Evolutionary conservation across 2,888 invertebrate genomes (phyloP).

Genomic region (Andrena bucephala): DNA sequence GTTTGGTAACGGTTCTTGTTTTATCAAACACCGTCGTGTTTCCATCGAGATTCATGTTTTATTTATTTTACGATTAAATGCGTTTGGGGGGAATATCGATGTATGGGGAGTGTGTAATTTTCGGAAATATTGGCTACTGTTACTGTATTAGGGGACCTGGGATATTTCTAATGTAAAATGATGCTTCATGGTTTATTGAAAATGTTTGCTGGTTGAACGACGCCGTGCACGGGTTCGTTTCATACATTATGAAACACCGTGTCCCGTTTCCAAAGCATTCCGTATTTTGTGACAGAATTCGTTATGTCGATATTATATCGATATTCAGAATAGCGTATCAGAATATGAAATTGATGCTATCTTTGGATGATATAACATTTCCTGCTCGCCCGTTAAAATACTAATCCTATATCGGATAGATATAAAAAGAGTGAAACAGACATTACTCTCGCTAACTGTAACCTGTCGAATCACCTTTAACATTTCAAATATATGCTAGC

Average conservation of each 20-base stretch:
- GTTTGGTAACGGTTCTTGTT: neutral
- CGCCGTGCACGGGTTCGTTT: neutral
- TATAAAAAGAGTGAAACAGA: neutral
- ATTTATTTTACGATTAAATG: slow-evolving; percentile 30
- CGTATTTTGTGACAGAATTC: slow-evolving; percentile 8
- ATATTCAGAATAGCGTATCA: slow-evolving; percentile 1
- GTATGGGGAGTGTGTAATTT: neutral
- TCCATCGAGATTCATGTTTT: slow-evolving; percentile 19
- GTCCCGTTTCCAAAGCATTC: slow-evolving; percentile 4
- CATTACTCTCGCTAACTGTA: neutral
- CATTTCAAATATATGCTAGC: too few relatives aligned
- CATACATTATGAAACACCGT: slow-evolving; percentile 13
- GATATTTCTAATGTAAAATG: neutral
- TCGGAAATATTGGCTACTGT: slow-evolving; percentile 2
- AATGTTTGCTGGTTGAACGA: neutral
- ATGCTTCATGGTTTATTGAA: neutral
- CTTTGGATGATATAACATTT: neutral
- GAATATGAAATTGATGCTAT: neutral
- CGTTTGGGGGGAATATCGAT: neutral
- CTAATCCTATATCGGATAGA: neutral
- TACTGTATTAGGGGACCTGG: neutral
- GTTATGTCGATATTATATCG: slow-evolving; percentile 9
- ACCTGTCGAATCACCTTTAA: too few relatives aligned
- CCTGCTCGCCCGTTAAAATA: neutral
- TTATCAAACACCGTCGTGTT: slow-evolving; percentile 4